Conservation (phyloP, 2,888 invertebrate genomes). For the Aromia moschata region DNA sequence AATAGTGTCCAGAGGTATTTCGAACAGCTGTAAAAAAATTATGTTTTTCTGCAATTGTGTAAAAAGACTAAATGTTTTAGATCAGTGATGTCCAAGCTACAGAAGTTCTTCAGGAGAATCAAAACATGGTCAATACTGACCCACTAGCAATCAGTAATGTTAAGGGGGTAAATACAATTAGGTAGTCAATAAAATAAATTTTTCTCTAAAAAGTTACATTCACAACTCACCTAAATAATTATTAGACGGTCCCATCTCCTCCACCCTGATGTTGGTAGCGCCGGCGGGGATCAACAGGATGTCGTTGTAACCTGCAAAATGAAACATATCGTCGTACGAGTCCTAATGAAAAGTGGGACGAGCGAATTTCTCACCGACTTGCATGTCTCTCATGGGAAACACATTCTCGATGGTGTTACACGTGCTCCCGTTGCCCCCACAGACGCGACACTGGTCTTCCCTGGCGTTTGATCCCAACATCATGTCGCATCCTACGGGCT, state of each 20-base stretch:
- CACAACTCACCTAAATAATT: slow-evolving; percentile 84
- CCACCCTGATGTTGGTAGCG: slow-evolving; percentile 87
- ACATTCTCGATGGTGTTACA: slow-evolving; percentile 82
- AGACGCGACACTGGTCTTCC: slow-evolving; percentile 91
- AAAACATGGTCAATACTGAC: too few relatives aligned
- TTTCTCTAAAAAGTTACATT: too few relatives aligned
- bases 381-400: slow-evolving; percentile 77
- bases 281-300: slow-evolving; percentile 90
- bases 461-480: slow-evolving; percentile 87
- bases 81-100: too few relatives aligned
- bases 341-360: background rate
- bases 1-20: slow-evolving; percentile 83
- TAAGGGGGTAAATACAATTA: too few relatives aligned
- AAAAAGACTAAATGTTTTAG: too few relatives aligned
- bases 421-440: slow-evolving; percentile 89
- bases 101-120: too few relatives aligned
- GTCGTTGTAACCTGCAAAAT: slow-evolving; percentile 84
- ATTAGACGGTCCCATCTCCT: slow-evolving; percentile 82
- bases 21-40: slow-evolving; percentile 78
- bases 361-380: slow-evolving; percentile 69
- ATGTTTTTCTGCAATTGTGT: too few relatives aligned
- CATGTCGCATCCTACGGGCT: slow-evolving; percentile 95
- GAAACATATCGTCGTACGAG: background rate
- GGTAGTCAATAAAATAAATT: too few relatives aligned
- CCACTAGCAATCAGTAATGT: too few relatives aligned